phyloP scores from a whole-genome alignment of 1,140 invertebrate species.

The Anastrepha ludens region DNA sequence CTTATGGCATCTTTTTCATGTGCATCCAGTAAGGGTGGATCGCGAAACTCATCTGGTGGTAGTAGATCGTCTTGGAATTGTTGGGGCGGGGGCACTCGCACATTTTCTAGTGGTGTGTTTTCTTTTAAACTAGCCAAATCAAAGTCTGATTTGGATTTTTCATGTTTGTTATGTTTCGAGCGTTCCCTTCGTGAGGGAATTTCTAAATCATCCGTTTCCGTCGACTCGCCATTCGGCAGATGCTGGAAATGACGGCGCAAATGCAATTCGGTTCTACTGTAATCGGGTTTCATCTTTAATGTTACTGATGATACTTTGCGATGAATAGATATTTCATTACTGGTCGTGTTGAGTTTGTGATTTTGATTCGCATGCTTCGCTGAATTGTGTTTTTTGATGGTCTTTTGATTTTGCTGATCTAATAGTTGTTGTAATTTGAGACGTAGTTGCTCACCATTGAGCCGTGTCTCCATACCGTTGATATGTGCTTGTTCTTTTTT shows the following conservation, averaged over 20 bases:
- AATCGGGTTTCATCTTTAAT: slow-evolving; percentile 65
- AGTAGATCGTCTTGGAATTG: slow-evolving; percentile 88
- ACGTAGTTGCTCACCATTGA: slow-evolving; percentile 79
- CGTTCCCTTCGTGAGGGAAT: slow-evolving; percentile 62
- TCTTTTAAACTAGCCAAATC: slow-evolving; percentile 75
- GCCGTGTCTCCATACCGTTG: slow-evolving; percentile 71
- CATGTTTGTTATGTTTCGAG: slow-evolving; percentile 58
- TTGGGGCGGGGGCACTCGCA: slow-evolving; percentile 86
- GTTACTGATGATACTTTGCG: slow-evolving; percentile 70
- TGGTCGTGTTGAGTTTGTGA: slow-evolving; percentile 52
- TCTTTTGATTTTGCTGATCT: slow-evolving; percentile 64
- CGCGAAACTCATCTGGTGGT: slow-evolving; percentile 82
- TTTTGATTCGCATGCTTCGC: neutral
- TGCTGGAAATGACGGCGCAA: slow-evolving; percentile 64
- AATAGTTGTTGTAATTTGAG: slow-evolving; percentile 78
- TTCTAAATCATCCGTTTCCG: slow-evolving; percentile 68
- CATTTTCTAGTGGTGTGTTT: slow-evolving; percentile 77
- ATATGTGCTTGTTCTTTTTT: slow-evolving; percentile 69
- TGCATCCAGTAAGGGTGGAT: slow-evolving; percentile 73
- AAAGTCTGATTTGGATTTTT: slow-evolving; percentile 77
- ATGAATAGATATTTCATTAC: slow-evolving; percentile 55
- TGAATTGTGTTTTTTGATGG: slow-evolving; percentile 45
- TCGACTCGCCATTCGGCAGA: slow-evolving; percentile 68
- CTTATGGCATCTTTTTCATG: neutral
- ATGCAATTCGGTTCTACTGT: slow-evolving; percentile 63